Conservation (phyloP, 1,140 invertebrate genomes). For the Anoplolepis gracilipes region DNA sequence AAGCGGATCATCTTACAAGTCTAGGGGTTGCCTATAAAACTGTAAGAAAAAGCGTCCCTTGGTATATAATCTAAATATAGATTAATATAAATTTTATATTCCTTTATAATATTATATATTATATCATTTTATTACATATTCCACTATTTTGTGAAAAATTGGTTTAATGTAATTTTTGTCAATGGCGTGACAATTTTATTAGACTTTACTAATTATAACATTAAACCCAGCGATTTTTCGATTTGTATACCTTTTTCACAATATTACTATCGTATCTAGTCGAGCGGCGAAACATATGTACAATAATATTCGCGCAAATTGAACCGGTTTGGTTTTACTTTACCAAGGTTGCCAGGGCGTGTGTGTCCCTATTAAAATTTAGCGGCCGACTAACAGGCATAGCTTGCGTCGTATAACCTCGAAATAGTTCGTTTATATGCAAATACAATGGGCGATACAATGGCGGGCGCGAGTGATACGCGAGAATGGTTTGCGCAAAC, state of each 20-base stretch:
- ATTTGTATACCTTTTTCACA: background rate
- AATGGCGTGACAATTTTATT: background rate
- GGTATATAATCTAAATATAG: background rate
- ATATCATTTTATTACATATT: background rate
- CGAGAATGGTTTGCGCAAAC: slow-evolving; percentile 54
- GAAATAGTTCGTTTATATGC: slow-evolving; percentile 83
- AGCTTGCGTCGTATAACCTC: slow-evolving; percentile 70
- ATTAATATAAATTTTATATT: background rate
- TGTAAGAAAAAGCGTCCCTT: no score
- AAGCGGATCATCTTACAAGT: background rate
- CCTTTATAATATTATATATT: background rate
- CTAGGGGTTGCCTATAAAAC: no score
- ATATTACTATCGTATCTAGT: slow-evolving; percentile 34
- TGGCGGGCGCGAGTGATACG: slow-evolving; percentile 52
- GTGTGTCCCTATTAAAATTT: slow-evolving; percentile 57
- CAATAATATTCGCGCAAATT: slow-evolving; percentile 55
- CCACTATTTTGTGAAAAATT: background rate
- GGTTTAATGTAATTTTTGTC: background rate
- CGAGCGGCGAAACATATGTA: slow-evolving; percentile 39
- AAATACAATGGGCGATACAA: slow-evolving; percentile 75
- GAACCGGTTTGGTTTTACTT: slow-evolving; percentile 60
- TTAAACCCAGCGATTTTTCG: background rate
- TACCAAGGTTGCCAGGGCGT: slow-evolving; percentile 44
- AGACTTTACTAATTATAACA: background rate
- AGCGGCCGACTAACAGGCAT: slow-evolving; percentile 58